phyloP scores from a whole-genome alignment of 2,888 invertebrate genomes.

The Microplitis manilae region DNA sequence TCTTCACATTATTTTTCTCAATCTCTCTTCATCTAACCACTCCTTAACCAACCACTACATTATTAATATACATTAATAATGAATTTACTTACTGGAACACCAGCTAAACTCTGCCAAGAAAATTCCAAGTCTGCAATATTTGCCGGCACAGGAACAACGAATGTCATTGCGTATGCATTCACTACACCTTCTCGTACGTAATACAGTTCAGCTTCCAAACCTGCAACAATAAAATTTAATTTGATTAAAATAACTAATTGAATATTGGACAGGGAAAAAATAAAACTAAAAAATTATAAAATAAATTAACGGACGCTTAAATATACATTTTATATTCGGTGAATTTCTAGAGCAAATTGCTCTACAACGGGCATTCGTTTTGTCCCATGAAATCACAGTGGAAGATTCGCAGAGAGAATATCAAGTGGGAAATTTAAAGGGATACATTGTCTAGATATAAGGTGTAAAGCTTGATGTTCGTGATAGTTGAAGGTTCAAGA shows the following conservation, averaged over 20 bases:
- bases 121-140: constrained; percentile 87
- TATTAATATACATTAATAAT: background rate
- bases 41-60: background rate
- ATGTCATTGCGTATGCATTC: constrained; percentile 89
- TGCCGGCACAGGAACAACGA: constrained; percentile 85
- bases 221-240: constrained; percentile 72
- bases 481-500: constrained; percentile 7
- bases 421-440: constrained; percentile 26
- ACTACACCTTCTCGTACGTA: constrained; percentile 89
- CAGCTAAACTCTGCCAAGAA: constrained; percentile 86
- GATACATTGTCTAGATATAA: constrained; percentile 1
- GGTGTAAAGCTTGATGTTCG: background rate
- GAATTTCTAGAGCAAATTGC: constrained; percentile 9
- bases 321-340: constrained; percentile 15
- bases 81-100: constrained; percentile 78
- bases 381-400: constrained; percentile 12
- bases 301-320: constrained; percentile 31
- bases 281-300: constrained; percentile 25
- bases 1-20: background rate
- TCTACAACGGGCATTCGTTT: constrained; percentile 12
- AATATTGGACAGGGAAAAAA: background rate
- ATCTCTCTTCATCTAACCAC: background rate
- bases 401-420: constrained; percentile 22
- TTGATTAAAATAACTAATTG: background rate
- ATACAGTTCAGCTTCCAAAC: constrained; percentile 83